These are phyloP conservation scores for Oreochromis spilurus DNA, from an alignment of 2,113 vertebrate genomes.

Conservation along the genomic window DNA sequence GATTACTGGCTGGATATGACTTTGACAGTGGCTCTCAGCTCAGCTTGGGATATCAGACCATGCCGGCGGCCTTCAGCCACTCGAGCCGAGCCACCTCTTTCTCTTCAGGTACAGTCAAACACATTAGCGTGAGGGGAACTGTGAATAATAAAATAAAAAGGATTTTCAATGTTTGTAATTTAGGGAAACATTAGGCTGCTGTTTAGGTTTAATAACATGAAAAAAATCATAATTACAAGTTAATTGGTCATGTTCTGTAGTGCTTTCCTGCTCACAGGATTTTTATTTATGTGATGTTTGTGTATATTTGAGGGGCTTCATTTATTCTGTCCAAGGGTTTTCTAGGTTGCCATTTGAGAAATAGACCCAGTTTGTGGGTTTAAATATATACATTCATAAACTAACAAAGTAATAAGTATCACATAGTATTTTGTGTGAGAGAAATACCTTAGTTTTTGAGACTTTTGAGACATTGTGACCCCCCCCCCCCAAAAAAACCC, in stretches of 20 bases:
- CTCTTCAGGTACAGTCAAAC: slow-evolving; percentile 67
- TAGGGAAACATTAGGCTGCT: neutral
- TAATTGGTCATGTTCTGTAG: neutral
- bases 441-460: neutral
- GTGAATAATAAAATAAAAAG: neutral
- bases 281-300: neutral
- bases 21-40: slow-evolving; percentile 84
- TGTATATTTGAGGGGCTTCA: neutral
- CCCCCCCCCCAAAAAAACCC: too few species aligned
- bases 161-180: neutral
- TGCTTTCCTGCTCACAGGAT: neutral
- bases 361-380: neutral
- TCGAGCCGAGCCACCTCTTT: slow-evolving; percentile 86
- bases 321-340: neutral
- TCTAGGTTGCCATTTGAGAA: neutral
- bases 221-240: neutral
- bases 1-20: slow-evolving; percentile 77
- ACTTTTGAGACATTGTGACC: neutral
- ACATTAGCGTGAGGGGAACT: neutral
- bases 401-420: neutral
- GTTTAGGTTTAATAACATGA: neutral
- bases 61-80: slow-evolving; percentile 86
- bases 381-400: neutral
- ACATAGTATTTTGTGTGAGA: neutral
- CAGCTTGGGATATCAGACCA: slow-evolving; percentile 84